These are phyloP conservation scores for Coendou prehensilis DNA, from an alignment of 2,797 vertebrate genomes.

Conservation along the genomic window DNA sequence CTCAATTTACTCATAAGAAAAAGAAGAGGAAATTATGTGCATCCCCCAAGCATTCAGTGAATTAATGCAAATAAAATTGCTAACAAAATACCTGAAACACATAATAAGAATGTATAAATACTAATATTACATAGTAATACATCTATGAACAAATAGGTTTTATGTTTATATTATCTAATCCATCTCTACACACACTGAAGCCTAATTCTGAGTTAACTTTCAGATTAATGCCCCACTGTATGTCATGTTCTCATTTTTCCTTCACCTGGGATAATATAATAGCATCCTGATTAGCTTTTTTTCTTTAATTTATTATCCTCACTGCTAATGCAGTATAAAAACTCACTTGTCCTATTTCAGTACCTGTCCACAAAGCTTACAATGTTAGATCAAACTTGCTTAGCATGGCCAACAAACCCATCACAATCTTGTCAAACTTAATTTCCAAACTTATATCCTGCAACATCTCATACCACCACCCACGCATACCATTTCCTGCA, in stretches of 20 bases:
- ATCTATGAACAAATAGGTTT: neutral
- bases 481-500: neutral
- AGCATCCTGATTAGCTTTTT: neutral
- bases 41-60: neutral
- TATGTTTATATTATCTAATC: neutral
- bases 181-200: neutral
- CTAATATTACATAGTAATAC: neutral
- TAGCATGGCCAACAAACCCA: neutral
- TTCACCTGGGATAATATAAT: neutral
- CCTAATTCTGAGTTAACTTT: conserved; percentile 11
- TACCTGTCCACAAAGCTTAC: neutral
- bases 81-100: neutral
- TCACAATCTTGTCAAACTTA: neutral
- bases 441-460: neutral
- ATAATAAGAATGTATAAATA: neutral
- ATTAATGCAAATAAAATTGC: neutral
- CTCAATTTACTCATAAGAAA: neutral
- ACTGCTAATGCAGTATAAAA: neutral
- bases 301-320: neutral
- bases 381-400: neutral
- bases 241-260: neutral
- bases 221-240: neutral
- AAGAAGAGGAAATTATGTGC: neutral
- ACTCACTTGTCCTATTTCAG: neutral
- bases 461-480: accelerated